Base-by-base conservation (phyloP, 1,140 invertebrate species). In the Physella acuta region DNA sequence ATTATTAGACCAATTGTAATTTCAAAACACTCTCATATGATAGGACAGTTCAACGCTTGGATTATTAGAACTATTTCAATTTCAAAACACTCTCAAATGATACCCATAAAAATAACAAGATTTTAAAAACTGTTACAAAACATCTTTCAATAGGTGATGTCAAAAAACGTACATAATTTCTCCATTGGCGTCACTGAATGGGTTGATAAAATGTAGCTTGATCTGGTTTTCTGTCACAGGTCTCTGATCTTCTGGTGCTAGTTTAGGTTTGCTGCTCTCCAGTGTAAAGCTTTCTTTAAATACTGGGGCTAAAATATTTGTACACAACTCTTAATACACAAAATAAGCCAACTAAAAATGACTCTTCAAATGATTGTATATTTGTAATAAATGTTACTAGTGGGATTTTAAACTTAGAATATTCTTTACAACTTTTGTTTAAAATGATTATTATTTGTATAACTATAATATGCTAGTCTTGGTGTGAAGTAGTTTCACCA, bases 161-260 rank as follows among this genome's bases (percentile, higher is more conserved):
- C 3, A 17, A 8, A n/a, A 2, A 8, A 5, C 61, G 26, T 90
- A 90, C 34, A 89, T 90, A 28, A 97, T 88, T 0, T 88, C 87
- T 0, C 95, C 95, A 86, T 97, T 94, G 77, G 90, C 89, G 74
- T 94, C 89, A 30, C 92, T 93, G 86, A 98, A 98, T 82, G 76
- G 73, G 69, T 80, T 81, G 1, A 65, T 70, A 51, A 82, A 78
- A 58, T 76, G 68, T 2, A 77, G 64, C 5, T 62, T 51, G 20
- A 80, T 44, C 11, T 66, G 66, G 17, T 66, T 61, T 11, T 76
- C 72, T 1, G 68, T 68, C 1, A 74, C 53, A 14, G 58, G 14
- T 36, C 28, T 37, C n/a, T 66, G 49, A 26, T 58, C 67, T 0
- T 55, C 11, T 17, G 56, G 53, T 20, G 68, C 60, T n/a, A 26